Percentiles rank a stretch among this genome's conserved stretches.
phyloP scores from a whole-genome alignment of 1,140 invertebrate genomes.

The Eumaeus atala region DNA sequence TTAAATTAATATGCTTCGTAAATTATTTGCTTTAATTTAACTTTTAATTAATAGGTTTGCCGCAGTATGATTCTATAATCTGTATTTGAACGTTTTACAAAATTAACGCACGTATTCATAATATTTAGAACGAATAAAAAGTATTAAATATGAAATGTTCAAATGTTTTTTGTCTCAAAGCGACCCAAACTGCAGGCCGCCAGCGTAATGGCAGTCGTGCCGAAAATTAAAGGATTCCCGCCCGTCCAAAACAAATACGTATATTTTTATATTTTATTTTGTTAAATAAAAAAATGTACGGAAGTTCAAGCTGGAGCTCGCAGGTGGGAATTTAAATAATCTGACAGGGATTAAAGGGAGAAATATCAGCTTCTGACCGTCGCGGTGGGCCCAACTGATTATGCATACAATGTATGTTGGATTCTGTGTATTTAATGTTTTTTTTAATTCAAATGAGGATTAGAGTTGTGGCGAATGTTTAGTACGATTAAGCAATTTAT shows the following conservation, averaged over 20 bases:
- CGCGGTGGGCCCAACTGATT: slow-evolving; percentile 53
- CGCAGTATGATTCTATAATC: no score
- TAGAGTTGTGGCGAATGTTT: slow-evolving; percentile 29
- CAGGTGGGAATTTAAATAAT: slow-evolving; percentile 75
- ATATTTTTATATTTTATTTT: slow-evolving; percentile 74
- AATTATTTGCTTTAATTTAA: no score
- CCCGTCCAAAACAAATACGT: slow-evolving; percentile 71
- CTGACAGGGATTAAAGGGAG: slow-evolving; percentile 71
- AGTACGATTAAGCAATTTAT: slow-evolving; percentile 21
- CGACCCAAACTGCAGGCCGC: slow-evolving; percentile 56
- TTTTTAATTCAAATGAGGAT: slow-evolving; percentile 64
- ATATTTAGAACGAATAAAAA: slow-evolving; percentile 30
- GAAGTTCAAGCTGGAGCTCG: slow-evolving; percentile 48
- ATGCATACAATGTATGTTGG: slow-evolving; percentile 57
- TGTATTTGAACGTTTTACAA: no score
- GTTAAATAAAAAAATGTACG: slow-evolving; percentile 62
- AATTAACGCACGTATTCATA: neutral
- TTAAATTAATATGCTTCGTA: no score
- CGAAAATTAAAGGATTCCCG: slow-evolving; percentile 73
- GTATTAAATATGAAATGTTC: slow-evolving; percentile 36
- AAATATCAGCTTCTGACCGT: slow-evolving; percentile 71
- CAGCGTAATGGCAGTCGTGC: slow-evolving; percentile 52
- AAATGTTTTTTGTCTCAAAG: slow-evolving; percentile 52
- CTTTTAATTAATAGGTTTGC: no score
- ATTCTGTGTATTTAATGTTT: slow-evolving; percentile 53